phyloP scores from a whole-genome alignment of 2,797 vertebrate genomes.

The Furcifer pardalis region DNA sequence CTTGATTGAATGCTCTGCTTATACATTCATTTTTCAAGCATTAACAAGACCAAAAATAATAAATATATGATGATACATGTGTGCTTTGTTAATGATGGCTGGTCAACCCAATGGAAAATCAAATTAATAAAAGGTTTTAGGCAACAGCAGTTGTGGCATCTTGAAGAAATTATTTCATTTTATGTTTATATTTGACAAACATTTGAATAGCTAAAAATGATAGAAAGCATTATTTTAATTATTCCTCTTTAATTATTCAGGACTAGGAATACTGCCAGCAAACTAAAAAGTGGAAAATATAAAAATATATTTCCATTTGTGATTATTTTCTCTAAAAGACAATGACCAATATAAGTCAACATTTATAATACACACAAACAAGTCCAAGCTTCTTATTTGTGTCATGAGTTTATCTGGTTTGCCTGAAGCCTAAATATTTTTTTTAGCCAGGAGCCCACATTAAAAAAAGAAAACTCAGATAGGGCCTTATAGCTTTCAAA shows the following conservation, averaged over 20 bases:
- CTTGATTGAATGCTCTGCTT: neutral
- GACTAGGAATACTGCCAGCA: neutral
- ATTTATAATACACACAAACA: neutral
- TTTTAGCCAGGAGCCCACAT: too few relatives aligned
- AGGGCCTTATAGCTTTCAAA: too few relatives aligned
- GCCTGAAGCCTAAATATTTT: neutral
- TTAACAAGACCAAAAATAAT: neutral
- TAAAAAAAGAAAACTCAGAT: too few relatives aligned
- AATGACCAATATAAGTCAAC: neutral
- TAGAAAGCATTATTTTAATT: neutral
- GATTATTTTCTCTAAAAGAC: neutral
- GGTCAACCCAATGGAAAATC: conserved; percentile 2
- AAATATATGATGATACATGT: neutral
- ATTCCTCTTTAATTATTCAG: neutral
- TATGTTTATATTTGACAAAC: neutral
- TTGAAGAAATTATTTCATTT: conserved; percentile 17
- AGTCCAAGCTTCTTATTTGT: neutral
- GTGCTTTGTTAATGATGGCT: neutral
- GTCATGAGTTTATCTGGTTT: neutral
- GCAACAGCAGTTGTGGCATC: neutral
- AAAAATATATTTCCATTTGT: neutral
- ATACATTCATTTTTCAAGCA: neutral
- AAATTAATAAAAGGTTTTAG: conserved; percentile 4
- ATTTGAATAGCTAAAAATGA: neutral
- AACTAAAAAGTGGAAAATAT: too few relatives aligned